Conservation (phyloP, 2,888 invertebrate species). For the Andrena bicolor region DNA sequence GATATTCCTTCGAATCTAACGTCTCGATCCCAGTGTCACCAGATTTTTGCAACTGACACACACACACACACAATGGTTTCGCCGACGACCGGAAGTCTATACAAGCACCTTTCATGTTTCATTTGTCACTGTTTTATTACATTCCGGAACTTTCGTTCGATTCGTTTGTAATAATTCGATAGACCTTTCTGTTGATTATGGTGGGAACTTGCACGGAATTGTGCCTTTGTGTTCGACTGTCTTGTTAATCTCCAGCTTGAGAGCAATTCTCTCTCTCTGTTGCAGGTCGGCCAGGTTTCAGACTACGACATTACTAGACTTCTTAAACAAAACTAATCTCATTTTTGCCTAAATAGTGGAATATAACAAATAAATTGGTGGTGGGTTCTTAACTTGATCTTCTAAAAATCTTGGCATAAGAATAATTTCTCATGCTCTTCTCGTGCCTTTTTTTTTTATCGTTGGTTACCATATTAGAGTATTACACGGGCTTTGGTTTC, state of each 20-base stretch:
- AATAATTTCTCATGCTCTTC: slow-evolving; percentile 42
- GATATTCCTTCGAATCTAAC: slow-evolving; percentile 40
- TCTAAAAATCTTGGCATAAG: slow-evolving; percentile 61
- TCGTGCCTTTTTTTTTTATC: slow-evolving; percentile 30
- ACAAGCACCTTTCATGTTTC: slow-evolving; percentile 54
- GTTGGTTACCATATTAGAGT: slow-evolving; percentile 63
- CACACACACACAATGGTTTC: slow-evolving; percentile 22
- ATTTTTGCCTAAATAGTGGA: slow-evolving; percentile 80
- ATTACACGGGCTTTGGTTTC: slow-evolving; percentile 54
- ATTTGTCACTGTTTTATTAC: slow-evolving; percentile 28
- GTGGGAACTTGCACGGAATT: slow-evolving; percentile 57
- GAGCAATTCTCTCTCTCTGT: slow-evolving; percentile 84
- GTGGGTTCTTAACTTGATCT: slow-evolving; percentile 78
- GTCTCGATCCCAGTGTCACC: slow-evolving; percentile 17
- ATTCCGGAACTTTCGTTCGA: slow-evolving; percentile 22
- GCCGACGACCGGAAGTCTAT: slow-evolving; percentile 41
- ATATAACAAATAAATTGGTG: slow-evolving; percentile 77
- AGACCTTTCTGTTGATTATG: slow-evolving; percentile 42
- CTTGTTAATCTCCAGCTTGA: slow-evolving; percentile 79
- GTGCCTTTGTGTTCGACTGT: slow-evolving; percentile 65
- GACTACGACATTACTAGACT: slow-evolving; percentile 86
- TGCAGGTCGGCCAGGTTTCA: slow-evolving; percentile 86
- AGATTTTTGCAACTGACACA: slow-evolving; percentile 41
- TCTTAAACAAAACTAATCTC: slow-evolving; percentile 80
- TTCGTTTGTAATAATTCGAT: slow-evolving; percentile 22